A percentile compares a stretch with the other conserved stretches of the same genome.
Evolutionary conservation across 2,113 vertebrate species (phyloP).

Genomic region (Antechinus flavipes): DNA sequence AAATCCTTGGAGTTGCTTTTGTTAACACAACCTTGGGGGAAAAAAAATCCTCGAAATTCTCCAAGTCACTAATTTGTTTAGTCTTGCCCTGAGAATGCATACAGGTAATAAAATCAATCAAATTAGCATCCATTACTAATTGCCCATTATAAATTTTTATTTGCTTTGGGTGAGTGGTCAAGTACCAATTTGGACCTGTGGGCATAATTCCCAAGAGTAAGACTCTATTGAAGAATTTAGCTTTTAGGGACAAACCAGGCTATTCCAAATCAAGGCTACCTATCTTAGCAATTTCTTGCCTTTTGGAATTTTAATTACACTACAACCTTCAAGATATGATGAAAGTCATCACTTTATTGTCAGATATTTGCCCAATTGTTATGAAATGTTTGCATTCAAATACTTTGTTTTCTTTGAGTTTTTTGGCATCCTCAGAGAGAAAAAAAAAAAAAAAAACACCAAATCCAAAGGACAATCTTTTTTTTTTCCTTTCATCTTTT

Average conservation of each 20-base stretch:
- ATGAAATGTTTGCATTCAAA: neutral
- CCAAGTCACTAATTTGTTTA: neutral
- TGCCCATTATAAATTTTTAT: neutral
- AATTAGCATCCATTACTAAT: neutral
- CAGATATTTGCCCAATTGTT: neutral
- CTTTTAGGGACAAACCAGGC: neutral
- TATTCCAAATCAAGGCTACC: neutral
- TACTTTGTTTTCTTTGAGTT: neutral
- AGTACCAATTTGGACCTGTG: neutral
- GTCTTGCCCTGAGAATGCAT: neutral
- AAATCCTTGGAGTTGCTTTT: constrained; percentile 7
- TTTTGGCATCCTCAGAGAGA: neutral
- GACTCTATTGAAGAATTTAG: neutral
- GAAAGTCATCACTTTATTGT: neutral
- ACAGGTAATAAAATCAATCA: neutral
- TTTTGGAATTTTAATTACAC: neutral
- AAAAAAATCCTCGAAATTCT: neutral
- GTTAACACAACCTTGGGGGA: neutral
- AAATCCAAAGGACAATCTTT: neutral
- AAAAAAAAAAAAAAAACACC: neutral
- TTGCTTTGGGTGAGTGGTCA: neutral
- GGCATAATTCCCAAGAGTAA: neutral
- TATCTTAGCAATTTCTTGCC: neutral
- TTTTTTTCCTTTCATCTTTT: neutral
- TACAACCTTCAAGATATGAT: neutral